These are phyloP conservation scores for Jacana jacana DNA, from an alignment of 2,113 vertebrate species.

Conservation along the genomic window DNA sequence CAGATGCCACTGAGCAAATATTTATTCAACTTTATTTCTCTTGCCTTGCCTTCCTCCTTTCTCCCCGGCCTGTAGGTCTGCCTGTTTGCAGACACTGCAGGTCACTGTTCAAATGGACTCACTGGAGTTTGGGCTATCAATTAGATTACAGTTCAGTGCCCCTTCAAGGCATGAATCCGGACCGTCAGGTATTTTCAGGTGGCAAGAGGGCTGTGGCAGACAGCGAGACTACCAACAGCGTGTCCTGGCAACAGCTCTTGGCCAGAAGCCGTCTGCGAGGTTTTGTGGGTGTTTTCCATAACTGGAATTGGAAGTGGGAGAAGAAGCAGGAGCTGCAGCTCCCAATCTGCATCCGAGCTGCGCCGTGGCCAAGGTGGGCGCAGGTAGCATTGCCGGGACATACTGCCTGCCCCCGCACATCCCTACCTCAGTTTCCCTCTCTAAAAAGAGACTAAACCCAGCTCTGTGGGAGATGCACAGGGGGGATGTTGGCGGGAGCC, in stretches of 20 bases:
- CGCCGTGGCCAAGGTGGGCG: background rate
- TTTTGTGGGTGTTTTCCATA: constrained; percentile 5
- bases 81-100: constrained; percentile 9
- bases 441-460: background rate
- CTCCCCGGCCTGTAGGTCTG: background rate
- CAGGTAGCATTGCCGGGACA: background rate
- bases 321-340: background rate
- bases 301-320: background rate
- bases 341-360: background rate
- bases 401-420: background rate
- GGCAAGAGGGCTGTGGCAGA: background rate
- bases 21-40: constrained; percentile 45
- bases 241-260: background rate
- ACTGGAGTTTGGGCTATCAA: background rate
- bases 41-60: background rate
- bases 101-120: background rate
- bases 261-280: background rate
- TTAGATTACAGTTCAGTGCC: background rate
- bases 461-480: background rate
- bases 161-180: background rate
- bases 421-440: background rate
- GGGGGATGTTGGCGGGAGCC: background rate
- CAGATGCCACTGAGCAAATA: constrained; percentile 60
- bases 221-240: background rate
- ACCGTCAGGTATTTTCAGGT: background rate